Evolutionary conservation across 1,140 invertebrate genomes (phyloP), one percentile per base, ranked within the genome.

Genomic region (Diuraphis noxia): DNA sequence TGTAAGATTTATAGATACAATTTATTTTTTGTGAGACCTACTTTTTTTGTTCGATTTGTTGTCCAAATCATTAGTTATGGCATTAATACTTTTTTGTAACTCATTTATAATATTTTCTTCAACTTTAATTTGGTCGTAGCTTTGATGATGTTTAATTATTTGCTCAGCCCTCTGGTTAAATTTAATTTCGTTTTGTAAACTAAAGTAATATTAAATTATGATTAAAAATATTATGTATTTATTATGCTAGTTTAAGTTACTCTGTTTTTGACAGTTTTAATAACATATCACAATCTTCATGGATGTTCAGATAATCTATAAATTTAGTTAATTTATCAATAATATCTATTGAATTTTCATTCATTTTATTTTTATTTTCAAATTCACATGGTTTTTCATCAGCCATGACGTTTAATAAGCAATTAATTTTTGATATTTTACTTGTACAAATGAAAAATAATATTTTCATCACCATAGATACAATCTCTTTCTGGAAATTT

Each of bases 341-440:
- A 10, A 88, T 88, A 63, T 88, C 86, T 63, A 40, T 88, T 63
- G 49, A 40, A 40, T n/a, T 10, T 4, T 40, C 25, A 30, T 63
- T 38, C 25, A 17, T 52, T 41, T 40, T 81, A 56, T 86, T 92
- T 72, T 23, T 34, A 49, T 2, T 85, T 56, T 92, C n/a, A 25
- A 52, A 38, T 92, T 46, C 36, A 77, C 46, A 91, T 2, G 40
- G 92, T 91, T 92, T 92, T 92, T 89, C 4, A 17, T 72, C 7
- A 13, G 19, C 49, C 52, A 92, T 92, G 85, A 91, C 92, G 93
- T 34, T 21, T 49, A 21, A 4, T 34, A 23, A 85, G 7, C 49
- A 49, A 6, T 17, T 85, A 21, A 9, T 84, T 30, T 81, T 34
- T 43, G 2, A 85, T 43, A 34, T 1, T 41, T 36, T 43, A 41